These are phyloP conservation scores for Ganaspis brasiliensis DNA, from an alignment of 2,888 invertebrate genomes.

Conservation along the genomic window DNA sequence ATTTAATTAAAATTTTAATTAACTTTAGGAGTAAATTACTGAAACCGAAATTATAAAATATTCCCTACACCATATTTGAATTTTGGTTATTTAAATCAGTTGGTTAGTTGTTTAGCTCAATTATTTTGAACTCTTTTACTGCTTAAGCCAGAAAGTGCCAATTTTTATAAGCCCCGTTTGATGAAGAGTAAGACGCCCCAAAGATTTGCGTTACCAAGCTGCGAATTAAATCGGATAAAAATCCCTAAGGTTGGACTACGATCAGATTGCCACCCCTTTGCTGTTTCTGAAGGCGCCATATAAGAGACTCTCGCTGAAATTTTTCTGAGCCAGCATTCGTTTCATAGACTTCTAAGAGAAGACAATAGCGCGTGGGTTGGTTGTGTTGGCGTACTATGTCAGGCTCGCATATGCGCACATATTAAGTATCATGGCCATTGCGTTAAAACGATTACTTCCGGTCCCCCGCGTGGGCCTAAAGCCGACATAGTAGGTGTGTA, in stretches of 20 bases:
- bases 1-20: too few species aligned
- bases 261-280: slow-evolving; percentile 49
- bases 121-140: too few species aligned
- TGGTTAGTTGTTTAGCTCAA: too few species aligned
- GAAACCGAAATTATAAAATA: too few species aligned
- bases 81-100: too few species aligned
- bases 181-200: slow-evolving; percentile 15
- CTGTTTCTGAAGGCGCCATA: slow-evolving; percentile 48
- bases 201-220: slow-evolving; percentile 20
- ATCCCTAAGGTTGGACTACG: slow-evolving; percentile 9
- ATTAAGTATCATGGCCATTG: slow-evolving; percentile 72
- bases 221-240: slow-evolving; percentile 21
- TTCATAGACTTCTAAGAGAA: slow-evolving; percentile 66
- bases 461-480: slow-evolving; percentile 57
- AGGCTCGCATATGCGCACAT: slow-evolving; percentile 58
- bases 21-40: too few species aligned
- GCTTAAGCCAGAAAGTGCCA: too few species aligned
- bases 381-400: slow-evolving; percentile 72
- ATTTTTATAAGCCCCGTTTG: too few species aligned
- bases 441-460: slow-evolving; percentile 75
- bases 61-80: too few species aligned
- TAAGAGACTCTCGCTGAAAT: slow-evolving; percentile 39
- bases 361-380: slow-evolving; percentile 80
- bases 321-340: slow-evolving; percentile 51
- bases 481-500: slow-evolving; percentile 36